Evolutionary conservation across 2,888 invertebrate species (phyloP), one percentile per base, ranked within the genome.

Genomic region (Pterobdella sp.): DNA sequence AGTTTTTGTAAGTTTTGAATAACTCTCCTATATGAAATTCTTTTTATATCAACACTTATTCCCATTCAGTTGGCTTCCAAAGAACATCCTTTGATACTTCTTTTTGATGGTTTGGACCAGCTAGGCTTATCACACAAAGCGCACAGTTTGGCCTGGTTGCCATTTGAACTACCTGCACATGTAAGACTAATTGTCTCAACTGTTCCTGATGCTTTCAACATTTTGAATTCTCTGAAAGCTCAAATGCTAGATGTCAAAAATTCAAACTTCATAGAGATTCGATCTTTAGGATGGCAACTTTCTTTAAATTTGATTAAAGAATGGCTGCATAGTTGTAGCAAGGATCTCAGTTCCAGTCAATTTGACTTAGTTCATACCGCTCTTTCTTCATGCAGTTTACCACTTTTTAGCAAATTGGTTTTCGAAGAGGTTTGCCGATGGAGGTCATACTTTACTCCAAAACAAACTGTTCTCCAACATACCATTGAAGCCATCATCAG

Each of bases 51-150:
- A n/a, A n/a, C n/a, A n/a, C n/a, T n/a, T n/a, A n/a, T n/a, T 31
- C 31, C 22, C 32, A 68, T 77, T 3, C 76, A 79, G 79, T 60
- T 77, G 18, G 77, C 79, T 4, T 78, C 77, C 10, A 37, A 75
- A 10, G 74, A 76, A 1, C 74, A 75, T 34, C 78, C 78, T 18
- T 73, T 80, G 67, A 74, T 80, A 31, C 65, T 80, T 18, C 69
- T 80, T 66, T 60, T 80, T 26, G 80, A 80, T 72, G 79, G 79
- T 1, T 71, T 80, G 26, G 80, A 80, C 74, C 80, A 80, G 73
- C 75, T 80, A 26, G 68, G 76, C 7, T 60, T 76, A 4, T 71
- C 74, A 35, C 76, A 79, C 68, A 68, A 72, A 10, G 78, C 79
- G 22, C 77, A 78, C 74, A 74, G 76, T 52, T 76, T 80, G 35